These are phyloP conservation scores for Arnoldichthys spilopterus DNA, from an alignment of 2,797 vertebrate species.

Conservation along the genomic window DNA sequence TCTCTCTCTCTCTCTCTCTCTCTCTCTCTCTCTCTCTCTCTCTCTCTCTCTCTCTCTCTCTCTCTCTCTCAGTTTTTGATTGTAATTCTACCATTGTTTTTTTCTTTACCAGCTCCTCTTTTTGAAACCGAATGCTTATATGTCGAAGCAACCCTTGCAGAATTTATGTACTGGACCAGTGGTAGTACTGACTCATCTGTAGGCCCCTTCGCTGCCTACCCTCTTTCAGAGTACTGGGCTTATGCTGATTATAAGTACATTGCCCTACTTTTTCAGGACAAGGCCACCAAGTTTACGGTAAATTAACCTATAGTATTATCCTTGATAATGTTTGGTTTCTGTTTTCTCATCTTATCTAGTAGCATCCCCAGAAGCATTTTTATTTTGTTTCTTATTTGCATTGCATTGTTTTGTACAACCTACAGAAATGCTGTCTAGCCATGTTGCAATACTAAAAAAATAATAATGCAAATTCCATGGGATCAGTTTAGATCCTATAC, in stretches of 20 bases:
- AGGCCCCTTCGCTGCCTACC: constrained; percentile 82
- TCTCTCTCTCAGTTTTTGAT: too few species aligned
- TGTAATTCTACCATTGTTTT: constrained; percentile 6
- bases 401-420: not conserved
- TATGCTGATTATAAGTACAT: constrained; percentile 99
- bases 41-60: too few species aligned
- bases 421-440: not conserved
- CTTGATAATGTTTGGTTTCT: not conserved
- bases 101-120: constrained; percentile 79
- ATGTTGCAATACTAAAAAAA: not conserved
- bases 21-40: not conserved
- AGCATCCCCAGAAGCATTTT: not conserved
- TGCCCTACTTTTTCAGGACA: constrained; percentile 83
- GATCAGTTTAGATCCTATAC: not conserved
- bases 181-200: constrained; percentile 60
- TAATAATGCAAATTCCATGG: not conserved
- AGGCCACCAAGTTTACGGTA: constrained; percentile 89
- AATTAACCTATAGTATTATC: not conserved
- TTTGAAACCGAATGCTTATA: constrained; percentile 93
- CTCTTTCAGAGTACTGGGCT: constrained; percentile 86
- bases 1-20: too few species aligned
- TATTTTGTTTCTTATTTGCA: not conserved
- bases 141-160: constrained; percentile 80
- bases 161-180: constrained; percentile 86
- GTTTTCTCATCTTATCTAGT: not conserved